phyloP scores from a whole-genome alignment of 1,140 invertebrate species.

The Eriosoma lanigerum region DNA sequence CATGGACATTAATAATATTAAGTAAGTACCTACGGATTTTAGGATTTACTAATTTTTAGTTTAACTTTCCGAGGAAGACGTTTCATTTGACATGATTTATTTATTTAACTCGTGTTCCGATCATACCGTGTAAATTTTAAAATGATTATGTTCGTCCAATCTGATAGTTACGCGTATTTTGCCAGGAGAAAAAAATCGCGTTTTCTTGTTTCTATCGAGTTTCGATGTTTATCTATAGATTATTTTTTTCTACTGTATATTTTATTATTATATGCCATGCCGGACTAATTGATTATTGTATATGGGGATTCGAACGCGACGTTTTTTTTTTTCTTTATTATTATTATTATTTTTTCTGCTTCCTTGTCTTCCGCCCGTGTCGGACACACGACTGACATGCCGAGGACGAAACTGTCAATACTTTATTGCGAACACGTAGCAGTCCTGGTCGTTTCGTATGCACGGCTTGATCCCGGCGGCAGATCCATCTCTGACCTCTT shows the following conservation, averaged over 20 bases:
- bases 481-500: conserved; percentile 35
- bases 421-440: conserved; percentile 44
- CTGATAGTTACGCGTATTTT: no score
- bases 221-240: not conserved
- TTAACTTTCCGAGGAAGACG: no score
- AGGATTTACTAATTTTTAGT: no score
- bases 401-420: conserved; percentile 41
- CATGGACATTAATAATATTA: no score
- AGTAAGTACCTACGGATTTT: no score
- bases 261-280: conserved; percentile 19
- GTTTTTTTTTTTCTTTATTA: conserved; percentile 13
- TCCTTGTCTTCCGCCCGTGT: conserved; percentile 36
- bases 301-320: conserved; percentile 2
- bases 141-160: no score
- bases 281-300: conserved; percentile 29
- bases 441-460: conserved; percentile 24
- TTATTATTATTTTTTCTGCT: not conserved
- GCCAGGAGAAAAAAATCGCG: no score
- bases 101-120: no score
- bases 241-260: not conserved
- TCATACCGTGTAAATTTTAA: no score
- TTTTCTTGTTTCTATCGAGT: not conserved
- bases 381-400: conserved; percentile 32
- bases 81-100: no score
- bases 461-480: conserved; percentile 31